Conservation (phyloP, 2,797 vertebrate species). For the Myotis vivesi region DNA sequence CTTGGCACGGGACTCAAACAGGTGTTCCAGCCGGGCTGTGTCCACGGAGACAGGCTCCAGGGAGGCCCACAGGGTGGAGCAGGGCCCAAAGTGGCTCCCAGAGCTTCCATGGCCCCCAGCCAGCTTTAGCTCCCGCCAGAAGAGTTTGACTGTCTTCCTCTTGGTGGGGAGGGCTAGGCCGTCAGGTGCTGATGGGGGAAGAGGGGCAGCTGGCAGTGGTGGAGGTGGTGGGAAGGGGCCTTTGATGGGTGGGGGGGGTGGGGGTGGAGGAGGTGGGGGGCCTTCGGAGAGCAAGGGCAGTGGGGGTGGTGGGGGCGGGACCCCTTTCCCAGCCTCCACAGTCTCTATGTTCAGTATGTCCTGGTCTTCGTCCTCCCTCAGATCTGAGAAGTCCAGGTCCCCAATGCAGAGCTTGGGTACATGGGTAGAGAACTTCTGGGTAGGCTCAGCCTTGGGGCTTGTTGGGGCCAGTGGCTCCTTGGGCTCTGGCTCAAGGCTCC, state of each 20-base stretch:
- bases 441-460: slow-evolving; percentile 78
- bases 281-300: slow-evolving; percentile 39
- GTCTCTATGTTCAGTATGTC: slow-evolving; percentile 87
- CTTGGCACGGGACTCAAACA: slow-evolving; percentile 96
- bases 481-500: slow-evolving; percentile 87
- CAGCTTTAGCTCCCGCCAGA: slow-evolving; percentile 95
- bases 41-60: slow-evolving; percentile 92
- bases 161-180: slow-evolving; percentile 84
- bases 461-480: slow-evolving; percentile 85
- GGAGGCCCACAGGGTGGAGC: slow-evolving; percentile 92
- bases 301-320: slow-evolving; percentile 58
- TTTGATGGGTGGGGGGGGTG: slow-evolving; percentile 68
- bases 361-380: slow-evolving; percentile 95
- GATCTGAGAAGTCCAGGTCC: slow-evolving; percentile 96
- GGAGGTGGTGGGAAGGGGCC: slow-evolving; percentile 61
- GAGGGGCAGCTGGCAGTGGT: slow-evolving; percentile 77
- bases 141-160: slow-evolving; percentile 95
- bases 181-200: slow-evolving; percentile 62
- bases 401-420: slow-evolving; percentile 89
- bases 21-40: slow-evolving; percentile 91
- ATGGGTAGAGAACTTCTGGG: slow-evolving; percentile 85
- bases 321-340: slow-evolving; percentile 34
- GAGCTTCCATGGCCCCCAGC: slow-evolving; percentile 75
- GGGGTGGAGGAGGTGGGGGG: slow-evolving; percentile 60
- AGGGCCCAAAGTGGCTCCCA: slow-evolving; percentile 89